Percentiles rank a stretch among this genome's conserved stretches.
Conservation (phyloP, 1,140 invertebrate species). For the Caenorhabditis elegans region DNA sequence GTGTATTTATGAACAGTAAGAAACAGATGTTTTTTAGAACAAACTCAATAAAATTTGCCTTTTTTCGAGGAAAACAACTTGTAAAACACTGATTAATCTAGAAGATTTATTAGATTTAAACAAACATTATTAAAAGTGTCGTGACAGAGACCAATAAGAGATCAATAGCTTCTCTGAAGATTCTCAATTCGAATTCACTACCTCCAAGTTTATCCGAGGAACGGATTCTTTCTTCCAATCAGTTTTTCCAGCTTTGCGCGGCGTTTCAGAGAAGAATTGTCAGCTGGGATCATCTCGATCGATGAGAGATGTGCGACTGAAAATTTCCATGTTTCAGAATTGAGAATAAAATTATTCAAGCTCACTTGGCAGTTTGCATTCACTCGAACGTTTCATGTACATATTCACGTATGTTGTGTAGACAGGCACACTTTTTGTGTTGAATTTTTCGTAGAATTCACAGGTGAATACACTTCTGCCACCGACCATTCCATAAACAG, state of each 20-base stretch:
- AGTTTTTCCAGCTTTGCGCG: slow-evolving; percentile 24
- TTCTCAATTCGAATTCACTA: neutral
- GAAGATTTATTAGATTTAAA: too few species aligned
- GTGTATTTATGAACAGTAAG: too few species aligned
- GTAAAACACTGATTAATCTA: too few species aligned
- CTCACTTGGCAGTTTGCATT: neutral
- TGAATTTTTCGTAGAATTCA: slow-evolving; percentile 56
- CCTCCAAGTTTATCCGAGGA: slow-evolving; percentile 15
- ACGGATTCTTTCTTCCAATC: slow-evolving; percentile 38
- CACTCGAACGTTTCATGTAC: slow-evolving; percentile 40
- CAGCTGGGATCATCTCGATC: slow-evolving; percentile 35
- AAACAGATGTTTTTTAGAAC: too few species aligned
- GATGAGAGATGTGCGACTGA: slow-evolving; percentile 33
- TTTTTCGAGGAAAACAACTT: too few species aligned
- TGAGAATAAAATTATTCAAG: neutral
- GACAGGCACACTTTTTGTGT: neutral
- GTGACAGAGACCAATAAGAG: slow-evolving; percentile 21
- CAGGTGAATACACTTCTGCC: slow-evolving; percentile 59
- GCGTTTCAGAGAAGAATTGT: slow-evolving; percentile 37
- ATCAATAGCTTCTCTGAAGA: slow-evolving; percentile 10
- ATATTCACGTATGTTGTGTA: slow-evolving; percentile 35
- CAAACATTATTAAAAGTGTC: too few species aligned
- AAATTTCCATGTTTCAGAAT: neutral
- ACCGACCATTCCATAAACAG: slow-evolving; percentile 63
- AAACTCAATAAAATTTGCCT: too few species aligned